phyloP scores from a whole-genome alignment of 2,113 vertebrate species.

The Talpa occidentalis region DNA sequence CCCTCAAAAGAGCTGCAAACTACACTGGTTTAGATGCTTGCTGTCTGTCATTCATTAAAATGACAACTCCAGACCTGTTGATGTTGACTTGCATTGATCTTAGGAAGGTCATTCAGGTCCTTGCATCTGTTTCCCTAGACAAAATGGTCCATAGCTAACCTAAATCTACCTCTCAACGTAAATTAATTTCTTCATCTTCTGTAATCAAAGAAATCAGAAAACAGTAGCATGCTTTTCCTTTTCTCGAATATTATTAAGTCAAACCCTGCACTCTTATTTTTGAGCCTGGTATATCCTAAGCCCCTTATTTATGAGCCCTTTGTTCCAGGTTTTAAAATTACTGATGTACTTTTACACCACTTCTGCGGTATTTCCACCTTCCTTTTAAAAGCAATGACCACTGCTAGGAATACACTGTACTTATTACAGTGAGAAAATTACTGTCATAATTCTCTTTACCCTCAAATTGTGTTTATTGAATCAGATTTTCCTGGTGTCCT shows the following conservation, averaged over 20 bases:
- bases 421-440: slow-evolving; percentile 39
- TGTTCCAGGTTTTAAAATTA: not conserved
- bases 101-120: not conserved
- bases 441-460: slow-evolving; percentile 13
- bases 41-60: not conserved
- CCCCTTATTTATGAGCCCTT: not conserved
- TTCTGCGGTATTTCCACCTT: not conserved
- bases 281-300: not conserved
- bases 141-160: not conserved
- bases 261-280: not conserved
- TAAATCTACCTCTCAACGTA: not conserved
- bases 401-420: not conserved
- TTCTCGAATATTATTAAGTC: not conserved
- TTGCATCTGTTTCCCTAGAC: not conserved
- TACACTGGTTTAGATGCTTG: not conserved
- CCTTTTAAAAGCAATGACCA: not conserved
- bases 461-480: not conserved
- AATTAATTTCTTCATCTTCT: not conserved
- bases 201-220: not conserved
- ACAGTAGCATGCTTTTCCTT: not conserved
- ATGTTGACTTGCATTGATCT: not conserved
- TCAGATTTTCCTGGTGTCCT: not conserved
- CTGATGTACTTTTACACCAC: not conserved
- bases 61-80: not conserved
- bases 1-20: not conserved